A percentile compares a stretch with the other conserved stretches of the same genome.
These are phyloP conservation scores for Rhinoptilus africanus DNA, from an alignment of 2,113 vertebrate species.

Conservation along the genomic window DNA sequence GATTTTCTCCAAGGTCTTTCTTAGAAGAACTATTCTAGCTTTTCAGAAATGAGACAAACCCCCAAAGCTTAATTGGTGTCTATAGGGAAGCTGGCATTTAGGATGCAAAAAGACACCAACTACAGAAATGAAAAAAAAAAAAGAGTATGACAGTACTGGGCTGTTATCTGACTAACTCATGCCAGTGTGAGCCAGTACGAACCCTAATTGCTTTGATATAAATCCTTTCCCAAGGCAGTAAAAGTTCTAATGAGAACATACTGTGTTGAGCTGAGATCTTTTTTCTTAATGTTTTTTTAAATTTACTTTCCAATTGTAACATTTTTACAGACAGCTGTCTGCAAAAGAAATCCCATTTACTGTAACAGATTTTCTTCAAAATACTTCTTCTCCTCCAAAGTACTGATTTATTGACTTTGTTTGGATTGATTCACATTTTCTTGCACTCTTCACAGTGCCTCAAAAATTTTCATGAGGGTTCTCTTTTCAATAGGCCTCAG, in stretches of 20 bases:
- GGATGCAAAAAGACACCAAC: background rate
- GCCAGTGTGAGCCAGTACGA: background rate
- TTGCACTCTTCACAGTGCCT: background rate
- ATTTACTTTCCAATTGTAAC: background rate
- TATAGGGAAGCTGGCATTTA: background rate
- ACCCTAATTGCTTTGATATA: background rate
- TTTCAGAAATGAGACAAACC: background rate
- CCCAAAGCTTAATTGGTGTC: constrained; percentile 5
- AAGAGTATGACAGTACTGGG: background rate
- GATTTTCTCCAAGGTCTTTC: background rate
- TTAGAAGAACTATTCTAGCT: background rate
- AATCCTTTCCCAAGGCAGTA: background rate
- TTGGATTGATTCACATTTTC: background rate
- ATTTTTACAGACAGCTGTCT: background rate
- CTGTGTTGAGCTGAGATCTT: background rate
- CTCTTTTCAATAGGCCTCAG: background rate
- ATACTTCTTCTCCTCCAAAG: background rate
- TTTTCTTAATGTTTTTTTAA: background rate
- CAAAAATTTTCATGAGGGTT: background rate
- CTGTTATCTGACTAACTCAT: background rate
- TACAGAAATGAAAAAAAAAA: background rate
- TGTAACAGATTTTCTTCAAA: background rate
- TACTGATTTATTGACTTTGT: constrained; percentile 9
- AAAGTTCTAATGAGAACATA: background rate
- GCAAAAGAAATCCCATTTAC: constrained; percentile 24